A percentile compares a stretch with the other conserved stretches of the same genome.
These are phyloP conservation scores for Sander vitreus DNA, from an alignment of 2,113 vertebrate genomes.

Conservation along the genomic window DNA sequence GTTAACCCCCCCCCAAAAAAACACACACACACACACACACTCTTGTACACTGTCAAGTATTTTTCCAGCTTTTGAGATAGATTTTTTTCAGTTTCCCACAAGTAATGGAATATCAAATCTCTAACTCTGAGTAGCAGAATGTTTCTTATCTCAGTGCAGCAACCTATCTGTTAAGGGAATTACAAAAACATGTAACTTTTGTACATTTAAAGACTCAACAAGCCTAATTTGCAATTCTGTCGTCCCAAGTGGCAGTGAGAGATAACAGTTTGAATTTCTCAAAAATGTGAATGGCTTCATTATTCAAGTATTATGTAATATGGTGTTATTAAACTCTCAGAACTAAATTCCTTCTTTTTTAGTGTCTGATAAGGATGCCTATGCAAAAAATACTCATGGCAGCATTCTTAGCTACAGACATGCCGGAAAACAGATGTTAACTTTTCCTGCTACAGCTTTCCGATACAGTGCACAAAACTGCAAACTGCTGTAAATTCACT, in stretches of 20 bases:
- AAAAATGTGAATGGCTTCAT: slow-evolving; percentile 59
- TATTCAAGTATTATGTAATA: slow-evolving; percentile 59
- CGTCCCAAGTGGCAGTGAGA: slow-evolving; percentile 59
- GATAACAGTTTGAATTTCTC: slow-evolving; percentile 65
- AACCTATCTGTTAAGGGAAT: slow-evolving; percentile 49
- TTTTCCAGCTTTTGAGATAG: slow-evolving; percentile 1
- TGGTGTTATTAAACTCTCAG: slow-evolving; percentile 30
- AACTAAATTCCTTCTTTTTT: slow-evolving; percentile 46
- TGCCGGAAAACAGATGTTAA: too few species aligned
- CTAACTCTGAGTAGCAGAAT: slow-evolving; percentile 22
- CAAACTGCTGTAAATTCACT: too few species aligned
- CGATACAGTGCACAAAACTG: too few species aligned
- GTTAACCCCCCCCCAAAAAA: too few species aligned
- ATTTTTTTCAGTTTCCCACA: slow-evolving; percentile 9
- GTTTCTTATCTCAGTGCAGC: slow-evolving; percentile 49
- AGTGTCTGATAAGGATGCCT: slow-evolving; percentile 52
- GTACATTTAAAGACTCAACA: slow-evolving; percentile 46
- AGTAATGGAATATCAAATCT: slow-evolving; percentile 44
- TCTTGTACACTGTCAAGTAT: background rate
- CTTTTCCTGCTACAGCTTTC: too few species aligned
- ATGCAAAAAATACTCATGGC: slow-evolving; percentile 39
- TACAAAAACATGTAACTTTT: slow-evolving; percentile 56
- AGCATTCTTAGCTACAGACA: slow-evolving; percentile 23
- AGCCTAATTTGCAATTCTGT: slow-evolving; percentile 53
- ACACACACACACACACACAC: too few species aligned